Percentiles rank a stretch among this genome's conserved stretches.
Evolutionary conservation across 2,113 vertebrate species (phyloP).

Genomic region (Cyrtonyx montezumae): DNA sequence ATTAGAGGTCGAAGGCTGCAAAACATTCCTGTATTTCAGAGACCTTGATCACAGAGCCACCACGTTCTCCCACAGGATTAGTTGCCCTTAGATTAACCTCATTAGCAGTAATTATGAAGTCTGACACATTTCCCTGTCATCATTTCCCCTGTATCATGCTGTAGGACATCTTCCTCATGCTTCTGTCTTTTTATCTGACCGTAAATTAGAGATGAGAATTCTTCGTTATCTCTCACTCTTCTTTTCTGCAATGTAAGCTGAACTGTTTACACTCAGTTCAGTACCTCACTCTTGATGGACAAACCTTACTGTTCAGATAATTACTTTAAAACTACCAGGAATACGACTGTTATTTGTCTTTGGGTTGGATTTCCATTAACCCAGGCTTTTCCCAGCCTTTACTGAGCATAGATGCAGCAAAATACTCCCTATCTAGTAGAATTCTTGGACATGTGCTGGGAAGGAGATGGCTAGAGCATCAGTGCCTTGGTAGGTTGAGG

Average conservation of each 20-base stretch:
- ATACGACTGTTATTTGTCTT: conserved; percentile 4
- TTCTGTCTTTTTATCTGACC: conserved; percentile 10
- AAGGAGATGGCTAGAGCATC: background rate
- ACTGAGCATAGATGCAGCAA: background rate
- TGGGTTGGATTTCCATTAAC: background rate
- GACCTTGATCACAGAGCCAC: background rate
- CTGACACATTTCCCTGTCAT: conserved; percentile 22
- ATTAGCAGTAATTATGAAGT: conserved; percentile 50
- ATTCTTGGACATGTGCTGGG: background rate
- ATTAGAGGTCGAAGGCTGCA: background rate
- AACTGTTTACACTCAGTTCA: background rate
- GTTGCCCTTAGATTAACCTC: conserved; percentile 45
- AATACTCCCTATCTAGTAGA: background rate
- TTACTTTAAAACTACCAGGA: background rate
- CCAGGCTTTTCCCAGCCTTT: background rate
- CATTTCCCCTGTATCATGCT: background rate
- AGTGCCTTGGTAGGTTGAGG: background rate
- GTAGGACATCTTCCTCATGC: background rate
- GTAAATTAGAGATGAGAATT: background rate
- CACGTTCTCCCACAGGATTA: conserved; percentile 10
- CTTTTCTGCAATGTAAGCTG: background rate
- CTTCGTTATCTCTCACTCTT: conserved; percentile 4
- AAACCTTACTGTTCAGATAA: background rate
- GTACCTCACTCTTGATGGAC: background rate
- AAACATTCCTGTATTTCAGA: background rate